Evolutionary conservation across 2,888 invertebrate species (phyloP), one percentile per base, ranked within the genome.

Genomic region (Noctua comes): DNA sequence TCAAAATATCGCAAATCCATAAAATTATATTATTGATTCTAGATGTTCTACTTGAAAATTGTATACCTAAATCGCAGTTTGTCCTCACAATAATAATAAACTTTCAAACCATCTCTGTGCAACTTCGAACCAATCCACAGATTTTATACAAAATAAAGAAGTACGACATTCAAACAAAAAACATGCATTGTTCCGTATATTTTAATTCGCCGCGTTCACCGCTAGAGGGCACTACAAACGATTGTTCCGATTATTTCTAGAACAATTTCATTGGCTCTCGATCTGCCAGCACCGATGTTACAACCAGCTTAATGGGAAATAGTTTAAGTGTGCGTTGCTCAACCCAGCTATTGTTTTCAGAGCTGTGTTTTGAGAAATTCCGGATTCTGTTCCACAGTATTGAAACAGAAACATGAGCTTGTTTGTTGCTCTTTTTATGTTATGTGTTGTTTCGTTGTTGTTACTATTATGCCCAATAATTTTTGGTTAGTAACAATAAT

Each of bases 191-290:
- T 82, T 83, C 65, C 27, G 59, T 76, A 75, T 79, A 79, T 82
- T 89, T 80, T 82, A 89, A 82, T 89, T 88, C 85, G 78, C 80
- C 71, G 68, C 70, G 46, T 77, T 86, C 85, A 78, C 82, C 81
- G 76, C 85, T 77, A 77, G 82, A 83, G 85, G 77, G 87, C 66
- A 76, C 74, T 84, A 83, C 85, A 86, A 80, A 80, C 86, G 82
- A 89, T 88, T 90, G 89, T 88, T 87, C 83, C 87, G 86, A 88
- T 89, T 89, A 90, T 90, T 90, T 87, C 86, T 85, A 84, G 80
- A 86, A 88, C 83, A 85, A 87, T 88, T 89, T 89, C 85, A 91
- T 90, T 90, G 89, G 86, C 85, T 88, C 81, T 85, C 86, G 82
- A 90, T 90, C 86, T 84, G 80, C 83, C 76, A 82, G 82, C 83